Evolutionary conservation across 1,140 invertebrate species (phyloP).

Genomic region (Dreissena rostriformis): DNA sequence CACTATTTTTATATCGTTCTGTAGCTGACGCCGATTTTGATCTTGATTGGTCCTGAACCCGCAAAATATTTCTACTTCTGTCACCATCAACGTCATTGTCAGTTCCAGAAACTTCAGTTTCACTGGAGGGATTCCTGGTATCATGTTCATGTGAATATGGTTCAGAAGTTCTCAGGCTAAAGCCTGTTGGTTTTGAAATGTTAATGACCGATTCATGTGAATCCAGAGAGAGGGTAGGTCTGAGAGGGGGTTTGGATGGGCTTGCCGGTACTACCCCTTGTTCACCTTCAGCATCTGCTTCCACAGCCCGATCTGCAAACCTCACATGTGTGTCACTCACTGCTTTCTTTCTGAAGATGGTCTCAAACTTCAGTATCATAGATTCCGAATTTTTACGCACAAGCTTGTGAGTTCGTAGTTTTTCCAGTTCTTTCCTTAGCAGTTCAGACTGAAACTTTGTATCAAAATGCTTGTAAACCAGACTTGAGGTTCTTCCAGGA

Average conservation of each 20-base stretch:
- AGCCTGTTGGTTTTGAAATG: too few relatives aligned
- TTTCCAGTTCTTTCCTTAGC: conserved; percentile 44
- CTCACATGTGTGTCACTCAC: conserved; percentile 39
- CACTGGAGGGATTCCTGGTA: too few relatives aligned
- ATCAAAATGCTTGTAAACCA: conserved; percentile 45
- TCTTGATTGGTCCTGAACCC: conserved; percentile 2
- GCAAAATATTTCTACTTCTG: not conserved
- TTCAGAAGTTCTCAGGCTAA: too few relatives aligned
- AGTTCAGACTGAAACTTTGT: conserved; percentile 44
- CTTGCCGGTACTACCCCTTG: not conserved
- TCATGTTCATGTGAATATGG: too few relatives aligned
- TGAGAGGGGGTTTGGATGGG: not conserved
- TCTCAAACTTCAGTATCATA: conserved; percentile 36
- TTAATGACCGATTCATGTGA: not conserved
- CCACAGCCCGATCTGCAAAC: conserved; percentile 34
- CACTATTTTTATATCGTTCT: conserved; percentile 12
- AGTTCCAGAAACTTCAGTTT: not conserved
- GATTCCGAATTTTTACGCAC: conserved; percentile 51
- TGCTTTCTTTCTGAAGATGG: conserved; percentile 8
- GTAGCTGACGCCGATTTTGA: conserved; percentile 44
- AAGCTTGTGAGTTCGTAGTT: conserved; percentile 29
- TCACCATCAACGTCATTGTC: not conserved
- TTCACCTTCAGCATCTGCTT: not conserved
- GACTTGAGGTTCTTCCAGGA: conserved; percentile 6
- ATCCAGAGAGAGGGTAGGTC: not conserved